phyloP scores from a whole-genome alignment of 2,113 vertebrate species.

The Argyrosomus japonicus region DNA sequence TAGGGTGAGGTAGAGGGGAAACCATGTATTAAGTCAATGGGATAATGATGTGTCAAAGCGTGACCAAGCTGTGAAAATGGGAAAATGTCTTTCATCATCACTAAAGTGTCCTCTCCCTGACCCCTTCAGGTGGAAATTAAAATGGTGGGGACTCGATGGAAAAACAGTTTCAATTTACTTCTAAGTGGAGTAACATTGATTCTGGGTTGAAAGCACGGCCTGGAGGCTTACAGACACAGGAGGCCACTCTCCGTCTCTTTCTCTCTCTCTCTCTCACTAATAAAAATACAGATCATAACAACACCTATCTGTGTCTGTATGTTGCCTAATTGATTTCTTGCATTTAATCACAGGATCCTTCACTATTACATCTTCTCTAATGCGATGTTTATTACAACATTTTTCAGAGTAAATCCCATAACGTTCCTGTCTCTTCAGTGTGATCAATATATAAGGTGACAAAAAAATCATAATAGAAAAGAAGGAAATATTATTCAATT shows the following conservation, averaged over 20 bases:
- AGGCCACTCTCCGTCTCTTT: conserved; percentile 7
- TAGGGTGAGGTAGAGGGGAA: conserved; percentile 58
- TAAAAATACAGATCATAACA: conserved; percentile 34
- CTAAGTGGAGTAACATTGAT: conserved; percentile 81
- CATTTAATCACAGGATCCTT: conserved; percentile 33
- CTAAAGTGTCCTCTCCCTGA: conserved; percentile 81
- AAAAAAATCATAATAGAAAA: neutral
- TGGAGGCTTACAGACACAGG: conserved; percentile 58
- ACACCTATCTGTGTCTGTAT: conserved; percentile 34
- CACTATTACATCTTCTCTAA: conserved; percentile 11
- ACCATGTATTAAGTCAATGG: conserved; percentile 78
- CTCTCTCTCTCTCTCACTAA: conserved; percentile 26
- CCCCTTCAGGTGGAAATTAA: conserved; percentile 80
- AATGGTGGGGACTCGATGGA: conserved; percentile 73
- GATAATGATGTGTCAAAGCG: conserved; percentile 82
- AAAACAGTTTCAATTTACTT: conserved; percentile 83
- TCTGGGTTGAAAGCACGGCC: conserved; percentile 72
- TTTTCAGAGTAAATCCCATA: neutral
- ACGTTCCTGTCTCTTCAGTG: neutral
- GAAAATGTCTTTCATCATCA: conserved; percentile 82
- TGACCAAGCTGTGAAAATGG: conserved; percentile 81
- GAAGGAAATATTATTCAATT: neutral
- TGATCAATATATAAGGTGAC: neutral
- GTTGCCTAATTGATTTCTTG: conserved; percentile 37
- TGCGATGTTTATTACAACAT: conserved; percentile 1